Base-by-base conservation (phyloP, 2,113 vertebrate species). In the Ctenomys sociabilis region DNA sequence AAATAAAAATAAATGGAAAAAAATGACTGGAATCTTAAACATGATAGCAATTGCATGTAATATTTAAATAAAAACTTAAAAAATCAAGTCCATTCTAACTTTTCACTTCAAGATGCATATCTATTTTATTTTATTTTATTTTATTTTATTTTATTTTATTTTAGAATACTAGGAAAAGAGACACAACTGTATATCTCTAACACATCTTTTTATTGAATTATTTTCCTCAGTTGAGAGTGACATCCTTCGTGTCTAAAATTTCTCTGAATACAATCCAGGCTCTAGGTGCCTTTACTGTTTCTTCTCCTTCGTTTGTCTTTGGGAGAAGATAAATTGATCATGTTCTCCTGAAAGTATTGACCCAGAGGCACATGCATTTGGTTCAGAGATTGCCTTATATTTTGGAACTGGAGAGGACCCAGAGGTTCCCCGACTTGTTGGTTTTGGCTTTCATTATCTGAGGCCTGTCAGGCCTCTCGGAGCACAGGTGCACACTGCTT, bases 351-450 rank as follows among this genome's bases (percentile, higher is more conserved):
- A 94, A 97, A 82, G 95, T 95, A 98, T 96, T 96, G 92, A 88
- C 90, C 93, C 21, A 43, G 95, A 70, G 95, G 95, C 85, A 86
- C 95, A 82, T 95, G 82, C 90, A 86, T 96, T 98, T 97, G 92
- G 85, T 96, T 95, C 81, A 83, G 92, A 97, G 92, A 98, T 97
- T 95, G 72, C 85, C 92, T 96, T 97, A 93, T 96, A 92, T 94
- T 97, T 96, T 93, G 95, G 92, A 97, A 94, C 85, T 97, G 59
- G 59, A 96, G 72, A 95, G 54, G 92, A 93, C 96, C 59, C 95
- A 95, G 77, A 97, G 92, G 93, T 95, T 96, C 97, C 85, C 77
- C 35, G 93, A 43, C 95, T 95, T 95, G 93, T 96, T 97, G 96
- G 93, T 95, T 96, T 96, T 90, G 90, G 95, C 4, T 12, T 95